Base-by-base conservation (phyloP, 2,113 vertebrate genomes). In the Mastomys natalensis region DNA sequence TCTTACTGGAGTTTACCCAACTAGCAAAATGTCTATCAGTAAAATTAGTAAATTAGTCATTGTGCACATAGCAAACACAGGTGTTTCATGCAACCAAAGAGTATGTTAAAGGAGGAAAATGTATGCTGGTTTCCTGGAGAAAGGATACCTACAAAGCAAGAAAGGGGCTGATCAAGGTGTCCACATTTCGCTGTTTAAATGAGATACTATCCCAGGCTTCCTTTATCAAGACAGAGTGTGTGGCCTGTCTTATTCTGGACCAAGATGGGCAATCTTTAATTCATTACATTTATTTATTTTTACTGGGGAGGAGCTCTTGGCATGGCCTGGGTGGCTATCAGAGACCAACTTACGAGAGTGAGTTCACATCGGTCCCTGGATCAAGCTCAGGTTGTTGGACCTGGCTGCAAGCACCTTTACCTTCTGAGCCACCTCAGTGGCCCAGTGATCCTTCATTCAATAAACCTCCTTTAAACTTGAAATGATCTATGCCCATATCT, bases 21-120 rank as follows among this genome's bases (percentile, higher is more conserved):
- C 53, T 77, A 55, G 70, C 76, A 94, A 96, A 89, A 5, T 60
- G 24, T 48, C 86, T 74, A 58, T 90, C 88, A 7, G 85, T 78
- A 87, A 95, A 95, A 92, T 89, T 53, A 81, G 29, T 89, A 87
- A 60, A 29, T 85, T 72, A 89, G 81, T 96, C 89, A 95, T 60
- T 74, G 24, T 62, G 73, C 62, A 55, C 58, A 68, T 74, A 94
- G 68, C 87, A 93, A 92, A 91, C 74, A 81, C 74, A 81, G 68
- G 87, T 92, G 64, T n/a, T 77, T 95, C 43, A n/a, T 48, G 60
- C 90, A 94, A 94, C 73, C 60, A 53, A 43, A 87, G 15, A 53
- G 12, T 73, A 88, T 77, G 24, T 94, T 96, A 72, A 96, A 91
- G 87, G 74, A 81, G 82, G 91, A 89, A 94, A n/a, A 51, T 86